These are phyloP conservation scores for Eulimnadia texana DNA, from an alignment of 1,140 invertebrate genomes.

Conservation along the genomic window DNA sequence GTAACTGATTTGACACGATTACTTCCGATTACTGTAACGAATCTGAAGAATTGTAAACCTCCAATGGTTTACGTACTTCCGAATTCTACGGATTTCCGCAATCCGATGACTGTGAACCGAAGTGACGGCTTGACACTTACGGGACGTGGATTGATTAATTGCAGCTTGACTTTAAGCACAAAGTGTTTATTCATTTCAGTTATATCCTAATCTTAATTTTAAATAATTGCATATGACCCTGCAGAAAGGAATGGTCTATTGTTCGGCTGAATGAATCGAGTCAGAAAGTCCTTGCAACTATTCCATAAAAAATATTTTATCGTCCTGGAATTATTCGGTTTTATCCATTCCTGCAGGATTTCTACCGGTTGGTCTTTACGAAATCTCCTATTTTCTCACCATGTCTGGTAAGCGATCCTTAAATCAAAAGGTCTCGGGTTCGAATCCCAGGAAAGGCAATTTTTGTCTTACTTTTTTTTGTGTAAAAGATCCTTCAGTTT, in stretches of 20 bases:
- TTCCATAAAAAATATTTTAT: conserved; percentile 16
- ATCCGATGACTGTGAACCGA: background rate
- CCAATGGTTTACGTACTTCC: conserved; percentile 21
- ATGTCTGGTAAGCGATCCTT: conserved; percentile 20
- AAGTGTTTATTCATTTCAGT: conserved; percentile 4
- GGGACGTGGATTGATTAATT: conserved; percentile 13
- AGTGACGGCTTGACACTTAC: conserved; percentile 12
- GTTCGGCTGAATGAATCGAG: conserved; percentile 12
- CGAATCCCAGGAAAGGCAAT: too few relatives aligned
- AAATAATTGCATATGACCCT: background rate
- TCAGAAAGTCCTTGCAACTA: conserved; percentile 2
- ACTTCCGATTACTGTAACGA: conserved; percentile 21
- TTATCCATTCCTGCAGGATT: conserved; percentile 22
- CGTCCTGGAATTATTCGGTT: conserved; percentile 19
- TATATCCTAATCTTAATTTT: background rate
- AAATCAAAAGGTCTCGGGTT: too few relatives aligned
- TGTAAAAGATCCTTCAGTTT: background rate
- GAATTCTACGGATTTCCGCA: conserved; percentile 19
- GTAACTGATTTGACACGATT: conserved; percentile 20
- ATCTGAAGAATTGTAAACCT: conserved; percentile 23
- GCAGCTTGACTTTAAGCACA: conserved; percentile 18
- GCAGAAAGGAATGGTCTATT: conserved; percentile 20
- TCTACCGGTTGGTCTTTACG: conserved; percentile 25
- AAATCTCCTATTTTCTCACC: conserved; percentile 22
- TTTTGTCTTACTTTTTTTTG: background rate